phyloP scores from a whole-genome alignment of 2,888 invertebrate genomes.

The Cephus pulcher region DNA sequence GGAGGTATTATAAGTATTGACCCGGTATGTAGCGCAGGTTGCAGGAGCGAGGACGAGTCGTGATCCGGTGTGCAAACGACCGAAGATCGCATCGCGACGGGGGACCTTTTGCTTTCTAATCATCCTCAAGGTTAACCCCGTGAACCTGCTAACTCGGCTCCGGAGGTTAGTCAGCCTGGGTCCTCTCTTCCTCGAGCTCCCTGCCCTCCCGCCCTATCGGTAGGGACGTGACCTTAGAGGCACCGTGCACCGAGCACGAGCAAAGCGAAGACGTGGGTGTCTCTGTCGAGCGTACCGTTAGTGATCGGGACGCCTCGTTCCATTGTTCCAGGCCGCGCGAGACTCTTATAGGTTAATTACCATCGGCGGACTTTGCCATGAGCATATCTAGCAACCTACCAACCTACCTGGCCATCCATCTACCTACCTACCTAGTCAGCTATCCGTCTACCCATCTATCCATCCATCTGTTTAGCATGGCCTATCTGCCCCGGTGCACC shows the following conservation, averaged over 20 bases:
- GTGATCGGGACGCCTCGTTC: constrained; percentile 4
- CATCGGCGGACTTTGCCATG: neutral
- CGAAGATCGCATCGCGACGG: constrained; percentile 26
- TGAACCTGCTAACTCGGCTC: constrained; percentile 48
- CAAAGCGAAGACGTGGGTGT: constrained; percentile 26
- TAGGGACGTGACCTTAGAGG: constrained; percentile 27
- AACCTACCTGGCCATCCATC: neutral
- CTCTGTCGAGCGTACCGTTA: constrained; percentile 7
- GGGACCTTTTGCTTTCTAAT: constrained; percentile 64
- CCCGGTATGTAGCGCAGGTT: constrained; percentile 15
- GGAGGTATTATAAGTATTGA: neutral
- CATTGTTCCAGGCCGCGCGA: constrained; percentile 3
- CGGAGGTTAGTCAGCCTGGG: constrained; percentile 20
- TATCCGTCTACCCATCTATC: too few species aligned
- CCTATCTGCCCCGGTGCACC: too few species aligned
- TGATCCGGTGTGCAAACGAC: constrained; percentile 54
- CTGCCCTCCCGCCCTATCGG: neutral
- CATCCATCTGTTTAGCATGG: too few species aligned
- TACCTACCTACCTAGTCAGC: too few species aligned
- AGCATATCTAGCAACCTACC: neutral
- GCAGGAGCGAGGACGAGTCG: constrained; percentile 59
- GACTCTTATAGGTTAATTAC: neutral
- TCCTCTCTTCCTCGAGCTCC: neutral
- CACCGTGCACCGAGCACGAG: neutral
- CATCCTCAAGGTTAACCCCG: constrained; percentile 62